Percentiles rank a stretch among this genome's conserved stretches.
Conservation (phyloP, 92 coral and sea anemone species). For the Porites divaricata region DNA sequence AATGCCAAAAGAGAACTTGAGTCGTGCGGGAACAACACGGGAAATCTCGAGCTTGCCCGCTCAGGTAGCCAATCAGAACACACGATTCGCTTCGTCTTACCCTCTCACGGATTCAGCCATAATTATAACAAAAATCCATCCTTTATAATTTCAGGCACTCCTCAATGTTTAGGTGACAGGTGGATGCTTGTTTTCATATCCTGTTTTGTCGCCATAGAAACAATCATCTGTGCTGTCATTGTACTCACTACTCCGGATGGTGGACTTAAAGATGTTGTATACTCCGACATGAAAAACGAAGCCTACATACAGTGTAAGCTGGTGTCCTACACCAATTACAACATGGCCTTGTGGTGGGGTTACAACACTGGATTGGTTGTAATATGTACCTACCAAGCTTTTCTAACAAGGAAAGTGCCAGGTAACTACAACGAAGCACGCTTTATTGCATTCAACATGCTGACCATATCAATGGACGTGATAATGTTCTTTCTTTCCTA, state of each 20-base stretch:
- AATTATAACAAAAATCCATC: too few species aligned
- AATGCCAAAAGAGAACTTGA: too few species aligned
- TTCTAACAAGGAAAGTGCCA: slow-evolving; percentile 89
- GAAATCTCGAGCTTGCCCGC: too few species aligned
- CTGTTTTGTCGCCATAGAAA: slow-evolving; percentile 68
- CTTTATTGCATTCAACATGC: slow-evolving; percentile 92
- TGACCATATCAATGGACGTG: slow-evolving; percentile 84
- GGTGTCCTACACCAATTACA: slow-evolving; percentile 66
- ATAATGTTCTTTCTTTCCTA: slow-evolving; percentile 79
- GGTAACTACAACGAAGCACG: slow-evolving; percentile 96
- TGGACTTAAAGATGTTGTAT: slow-evolving; percentile 52
- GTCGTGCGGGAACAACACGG: too few species aligned
- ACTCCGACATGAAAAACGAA: slow-evolving; percentile 61
- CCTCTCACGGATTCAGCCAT: too few species aligned
- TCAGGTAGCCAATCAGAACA: too few species aligned
- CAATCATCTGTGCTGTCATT: slow-evolving; percentile 58
- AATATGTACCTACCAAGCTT: slow-evolving; percentile 88
- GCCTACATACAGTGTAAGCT: slow-evolving; percentile 78
- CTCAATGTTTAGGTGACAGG: slow-evolving; percentile 76
- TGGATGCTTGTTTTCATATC: slow-evolving; percentile 77
- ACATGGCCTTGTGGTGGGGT: slow-evolving; percentile 88
- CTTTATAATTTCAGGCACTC: slow-evolving; percentile 57
- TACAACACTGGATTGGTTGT: slow-evolving; percentile 83
- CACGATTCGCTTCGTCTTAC: too few species aligned
- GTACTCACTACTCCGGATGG: slow-evolving; percentile 54